phyloP scores from a whole-genome alignment of 23 tunicate genomes.

The Diplosoma virens region DNA sequence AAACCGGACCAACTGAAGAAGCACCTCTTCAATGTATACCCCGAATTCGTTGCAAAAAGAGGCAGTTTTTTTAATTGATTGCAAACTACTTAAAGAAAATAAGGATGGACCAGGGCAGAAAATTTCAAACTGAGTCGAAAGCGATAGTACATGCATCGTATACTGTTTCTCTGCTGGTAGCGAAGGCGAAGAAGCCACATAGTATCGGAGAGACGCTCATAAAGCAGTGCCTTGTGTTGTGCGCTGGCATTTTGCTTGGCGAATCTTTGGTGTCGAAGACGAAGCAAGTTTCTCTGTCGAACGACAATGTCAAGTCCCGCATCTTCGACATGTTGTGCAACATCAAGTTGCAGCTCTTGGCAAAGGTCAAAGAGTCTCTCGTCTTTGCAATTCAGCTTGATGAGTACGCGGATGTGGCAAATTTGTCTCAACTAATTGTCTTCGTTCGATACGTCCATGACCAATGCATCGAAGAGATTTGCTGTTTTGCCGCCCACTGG shows the following conservation, averaged over 20 bases:
- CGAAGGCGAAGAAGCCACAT: slow-evolving; percentile 5
- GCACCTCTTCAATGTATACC: slow-evolving; percentile 4
- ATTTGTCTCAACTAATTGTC: slow-evolving; percentile 29
- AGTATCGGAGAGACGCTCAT: slow-evolving; percentile 15
- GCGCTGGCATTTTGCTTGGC: slow-evolving; percentile 47
- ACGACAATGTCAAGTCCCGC: slow-evolving; percentile 26
- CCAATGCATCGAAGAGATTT: slow-evolving; percentile 43
- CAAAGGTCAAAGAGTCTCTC: slow-evolving; percentile 43
- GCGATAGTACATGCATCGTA: slow-evolving; percentile 11
- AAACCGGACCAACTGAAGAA: slow-evolving; percentile 1
- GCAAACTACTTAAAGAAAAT: neutral
- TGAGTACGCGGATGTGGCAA: slow-evolving; percentile 40
- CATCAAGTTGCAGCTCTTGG: slow-evolving; percentile 34
- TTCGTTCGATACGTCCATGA: slow-evolving; percentile 41
- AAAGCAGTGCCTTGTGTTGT: slow-evolving; percentile 14
- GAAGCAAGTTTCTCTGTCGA: slow-evolving; percentile 23
- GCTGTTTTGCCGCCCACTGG: no score
- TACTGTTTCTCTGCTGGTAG: slow-evolving; percentile 14
- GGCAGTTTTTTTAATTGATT: slow-evolving; percentile 2
- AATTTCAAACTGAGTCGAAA: slow-evolving; percentile 8
- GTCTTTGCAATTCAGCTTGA: slow-evolving; percentile 41
- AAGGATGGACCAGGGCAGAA: neutral
- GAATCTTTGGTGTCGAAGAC: slow-evolving; percentile 3
- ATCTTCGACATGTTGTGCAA: slow-evolving; percentile 39
- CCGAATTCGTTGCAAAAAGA: slow-evolving; percentile 4